These are phyloP conservation scores for Rhopalosiphum padi DNA, from an alignment of 1,140 invertebrate genomes.

Conservation along the genomic window DNA sequence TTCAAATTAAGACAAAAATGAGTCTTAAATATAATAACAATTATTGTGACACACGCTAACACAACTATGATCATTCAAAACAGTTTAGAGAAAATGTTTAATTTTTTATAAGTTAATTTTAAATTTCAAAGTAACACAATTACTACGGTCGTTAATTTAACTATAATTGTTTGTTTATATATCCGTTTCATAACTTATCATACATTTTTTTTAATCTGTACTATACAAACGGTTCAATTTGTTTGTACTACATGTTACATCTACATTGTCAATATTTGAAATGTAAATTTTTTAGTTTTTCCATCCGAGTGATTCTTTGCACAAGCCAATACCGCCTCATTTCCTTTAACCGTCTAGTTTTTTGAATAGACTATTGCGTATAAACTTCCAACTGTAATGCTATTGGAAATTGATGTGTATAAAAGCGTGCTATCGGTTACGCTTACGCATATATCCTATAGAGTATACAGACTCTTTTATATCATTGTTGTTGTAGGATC, in stretches of 20 bases:
- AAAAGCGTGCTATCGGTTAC: neutral
- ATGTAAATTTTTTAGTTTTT: slow-evolving; percentile 32
- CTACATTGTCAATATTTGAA: neutral
- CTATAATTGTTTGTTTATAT: neutral
- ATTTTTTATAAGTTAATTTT: neutral
- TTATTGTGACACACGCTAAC: neutral
- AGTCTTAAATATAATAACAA: neutral
- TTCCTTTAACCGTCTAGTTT: neutral
- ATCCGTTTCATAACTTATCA: neutral
- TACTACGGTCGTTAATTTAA: neutral
- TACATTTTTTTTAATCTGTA: neutral
- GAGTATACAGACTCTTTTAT: neutral
- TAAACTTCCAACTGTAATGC: neutral
- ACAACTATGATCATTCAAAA: neutral
- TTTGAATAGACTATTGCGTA: neutral
- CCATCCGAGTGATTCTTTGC: neutral
- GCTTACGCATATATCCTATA: neutral
- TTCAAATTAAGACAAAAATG: neutral
- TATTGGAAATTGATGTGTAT: neutral
- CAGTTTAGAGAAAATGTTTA: neutral
- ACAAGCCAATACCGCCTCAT: neutral
- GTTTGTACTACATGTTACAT: neutral
- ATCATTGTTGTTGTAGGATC: neutral
- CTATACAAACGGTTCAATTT: neutral
- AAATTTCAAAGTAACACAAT: neutral